phyloP scores from a whole-genome alignment of 2,797 vertebrate genomes.

The Miichthys miiuy region DNA sequence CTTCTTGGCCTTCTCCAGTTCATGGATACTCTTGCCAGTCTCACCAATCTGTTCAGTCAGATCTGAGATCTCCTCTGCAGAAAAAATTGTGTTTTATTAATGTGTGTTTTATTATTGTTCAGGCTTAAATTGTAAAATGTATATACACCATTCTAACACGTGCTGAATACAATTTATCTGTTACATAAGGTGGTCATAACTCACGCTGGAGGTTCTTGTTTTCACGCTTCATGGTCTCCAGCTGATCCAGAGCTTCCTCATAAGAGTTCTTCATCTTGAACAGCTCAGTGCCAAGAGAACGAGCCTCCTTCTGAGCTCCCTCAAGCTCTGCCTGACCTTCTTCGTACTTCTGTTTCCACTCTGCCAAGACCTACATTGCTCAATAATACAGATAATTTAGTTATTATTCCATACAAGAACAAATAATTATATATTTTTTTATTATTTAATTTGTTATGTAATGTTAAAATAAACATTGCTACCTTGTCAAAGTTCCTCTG shows the following conservation, averaged over 20 bases:
- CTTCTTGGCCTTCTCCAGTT: slow-evolving; percentile 90
- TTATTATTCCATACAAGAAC: too few relatives aligned
- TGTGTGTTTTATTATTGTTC: neutral
- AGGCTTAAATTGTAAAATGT: neutral
- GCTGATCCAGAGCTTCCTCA: slow-evolving; percentile 89
- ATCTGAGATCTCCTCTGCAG: slow-evolving; percentile 87
- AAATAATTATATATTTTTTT: too few relatives aligned
- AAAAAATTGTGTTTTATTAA: slow-evolving; percentile 33
- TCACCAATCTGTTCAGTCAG: slow-evolving; percentile 91
- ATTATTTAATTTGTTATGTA: too few relatives aligned
- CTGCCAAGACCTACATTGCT: slow-evolving; percentile 77
- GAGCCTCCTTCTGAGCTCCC: slow-evolving; percentile 88
- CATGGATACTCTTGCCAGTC: slow-evolving; percentile 88
- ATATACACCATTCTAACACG: neutral
- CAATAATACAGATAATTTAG: neutral
- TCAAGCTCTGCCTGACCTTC: slow-evolving; percentile 90
- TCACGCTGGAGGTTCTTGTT: slow-evolving; percentile 90
- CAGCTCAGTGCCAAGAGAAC: slow-evolving; percentile 88
- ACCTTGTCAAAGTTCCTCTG: slow-evolving; percentile 89
- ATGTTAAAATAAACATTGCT: neutral
- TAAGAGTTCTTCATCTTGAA: slow-evolving; percentile 94
- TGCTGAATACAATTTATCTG: neutral
- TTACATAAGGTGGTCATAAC: slow-evolving; percentile 11
- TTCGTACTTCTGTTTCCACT: slow-evolving; percentile 92
- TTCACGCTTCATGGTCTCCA: slow-evolving; percentile 91